A percentile compares a stretch with the other conserved stretches of the same genome.
Evolutionary conservation across 2,113 vertebrate species (phyloP).

Genomic region (Dicentrarchus labrax): DNA sequence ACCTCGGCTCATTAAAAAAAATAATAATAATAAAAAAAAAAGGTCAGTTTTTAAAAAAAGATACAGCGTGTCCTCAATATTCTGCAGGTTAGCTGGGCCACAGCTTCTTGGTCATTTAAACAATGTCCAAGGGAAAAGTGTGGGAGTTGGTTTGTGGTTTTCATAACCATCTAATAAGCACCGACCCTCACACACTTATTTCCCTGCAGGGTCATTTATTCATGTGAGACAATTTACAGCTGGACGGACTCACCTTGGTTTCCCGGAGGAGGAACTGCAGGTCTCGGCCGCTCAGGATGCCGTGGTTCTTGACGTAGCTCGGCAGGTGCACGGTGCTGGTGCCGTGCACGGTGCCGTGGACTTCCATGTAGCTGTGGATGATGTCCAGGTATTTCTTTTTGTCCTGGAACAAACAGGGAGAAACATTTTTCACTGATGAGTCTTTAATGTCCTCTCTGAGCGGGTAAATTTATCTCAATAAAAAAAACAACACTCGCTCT

Average conservation of each 20-base stretch:
- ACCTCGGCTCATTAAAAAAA: background rate
- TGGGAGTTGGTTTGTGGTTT: background rate
- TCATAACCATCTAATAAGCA: background rate
- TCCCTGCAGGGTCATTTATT: conserved; percentile 13
- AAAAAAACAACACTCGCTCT: background rate
- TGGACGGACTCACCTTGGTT: conserved; percentile 79
- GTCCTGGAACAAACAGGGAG: conserved; percentile 84
- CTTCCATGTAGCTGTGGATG: conserved; percentile 96
- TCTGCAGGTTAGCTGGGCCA: background rate
- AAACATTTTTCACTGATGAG: background rate
- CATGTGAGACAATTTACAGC: background rate
- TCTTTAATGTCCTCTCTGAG: background rate
- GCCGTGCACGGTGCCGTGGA: conserved; percentile 96
- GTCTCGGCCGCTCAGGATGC: conserved; percentile 96
- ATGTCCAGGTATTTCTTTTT: conserved; percentile 95
- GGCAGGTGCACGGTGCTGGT: conserved; percentile 94
- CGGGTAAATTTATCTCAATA: background rate
- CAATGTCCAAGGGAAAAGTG: background rate
- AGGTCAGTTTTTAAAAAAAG: background rate
- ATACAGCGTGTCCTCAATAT: background rate
- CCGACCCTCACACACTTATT: background rate
- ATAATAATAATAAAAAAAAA: background rate
- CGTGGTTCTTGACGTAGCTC: conserved; percentile 95
- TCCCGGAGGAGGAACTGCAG: conserved; percentile 96
- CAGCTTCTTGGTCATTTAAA: conserved; percentile 17